Base-by-base conservation (phyloP, 1,140 invertebrate genomes). In the Drosophila ficusphila region DNA sequence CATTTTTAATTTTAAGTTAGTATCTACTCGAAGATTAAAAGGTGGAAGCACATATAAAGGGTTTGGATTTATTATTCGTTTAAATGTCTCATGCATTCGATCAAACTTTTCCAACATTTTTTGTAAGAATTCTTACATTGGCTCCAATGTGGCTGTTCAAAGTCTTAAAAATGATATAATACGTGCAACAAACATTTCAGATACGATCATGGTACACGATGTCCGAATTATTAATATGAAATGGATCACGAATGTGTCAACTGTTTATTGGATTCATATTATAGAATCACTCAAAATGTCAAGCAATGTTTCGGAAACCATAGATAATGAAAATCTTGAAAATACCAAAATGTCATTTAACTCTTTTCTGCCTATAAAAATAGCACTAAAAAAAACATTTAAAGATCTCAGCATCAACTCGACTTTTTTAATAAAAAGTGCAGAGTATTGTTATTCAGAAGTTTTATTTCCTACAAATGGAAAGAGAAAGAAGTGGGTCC, bases 401-500 rank as follows among this genome's bases (percentile, higher is more conserved):
- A 34, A 4, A 4, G 11, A 14, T 16, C 5, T 29, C 18, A 67
- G 14, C 44, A 18, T 8, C 0, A 18, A 52, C 12, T 31, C 2
- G 0, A 14, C 34, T 0, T 46, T 4, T 31, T 5, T 56, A 18
- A 31, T 88, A 9, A 47, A 75, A 18, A 90, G 89, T 38, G 64
- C 65, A 5, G 76, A 91, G 21, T 91, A 76, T 41, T 91, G 90
- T 56, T 86, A 90, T 36, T 76, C 90, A 0, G 53, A 89, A 6
- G 11, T 2, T 2, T 33, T 58, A 54, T n/a, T 7, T 19, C 25
- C 41, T 19, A 14, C 27, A 12, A 36, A 31, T 4, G 51, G 7
- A 1, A 44, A 21, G 1, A 16, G 48, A 39, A 68, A 83, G 11
- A 54, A 61, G 25, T 92, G 91, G 90, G 64, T 72, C 5, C 47